These are phyloP conservation scores for Drosophila serrata DNA, from an alignment of 1,140 invertebrate species.

Conservation along the genomic window DNA sequence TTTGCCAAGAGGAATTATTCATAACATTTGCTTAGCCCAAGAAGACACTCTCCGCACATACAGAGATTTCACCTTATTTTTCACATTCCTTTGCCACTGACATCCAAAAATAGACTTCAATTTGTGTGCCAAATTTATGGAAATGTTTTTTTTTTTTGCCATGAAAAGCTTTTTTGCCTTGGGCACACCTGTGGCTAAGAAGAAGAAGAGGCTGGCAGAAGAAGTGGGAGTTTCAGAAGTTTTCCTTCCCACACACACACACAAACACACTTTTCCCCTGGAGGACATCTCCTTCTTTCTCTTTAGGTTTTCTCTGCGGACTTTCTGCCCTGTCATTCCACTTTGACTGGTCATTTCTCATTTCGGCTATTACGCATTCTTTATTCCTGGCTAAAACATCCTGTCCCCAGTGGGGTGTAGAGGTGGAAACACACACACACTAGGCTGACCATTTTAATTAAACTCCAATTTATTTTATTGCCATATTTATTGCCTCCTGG, in stretches of 20 bases:
- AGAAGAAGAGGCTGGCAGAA: no score
- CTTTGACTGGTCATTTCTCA: slow-evolving; percentile 74
- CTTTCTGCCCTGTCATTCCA: slow-evolving; percentile 61
- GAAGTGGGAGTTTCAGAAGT: no score
- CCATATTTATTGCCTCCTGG: slow-evolving; percentile 71
- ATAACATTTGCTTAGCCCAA: slow-evolving; percentile 28
- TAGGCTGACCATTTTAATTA: slow-evolving; percentile 67
- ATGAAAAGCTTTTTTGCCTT: slow-evolving; percentile 15
- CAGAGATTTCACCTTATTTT: slow-evolving; percentile 11
- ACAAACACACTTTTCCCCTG: slow-evolving; percentile 16
- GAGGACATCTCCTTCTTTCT: slow-evolving; percentile 41
- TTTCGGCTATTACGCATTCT: slow-evolving; percentile 68
- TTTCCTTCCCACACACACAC: slow-evolving; percentile 1
- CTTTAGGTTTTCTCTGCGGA: background rate
- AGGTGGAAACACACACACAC: background rate
- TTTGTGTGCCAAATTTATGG: slow-evolving; percentile 71
- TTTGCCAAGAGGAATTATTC: slow-evolving; percentile 28
- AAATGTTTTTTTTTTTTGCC: slow-evolving; percentile 63
- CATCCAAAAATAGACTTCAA: slow-evolving; percentile 74
- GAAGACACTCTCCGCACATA: background rate
- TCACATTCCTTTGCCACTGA: background rate
- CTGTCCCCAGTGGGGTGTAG: slow-evolving; percentile 3
- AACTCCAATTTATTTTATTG: slow-evolving; percentile 78
- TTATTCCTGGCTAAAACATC: slow-evolving; percentile 34
- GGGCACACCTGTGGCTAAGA: slow-evolving; percentile 54